Base-by-base conservation (phyloP, 2,888 invertebrate species). In the Polietes domitor region DNA sequence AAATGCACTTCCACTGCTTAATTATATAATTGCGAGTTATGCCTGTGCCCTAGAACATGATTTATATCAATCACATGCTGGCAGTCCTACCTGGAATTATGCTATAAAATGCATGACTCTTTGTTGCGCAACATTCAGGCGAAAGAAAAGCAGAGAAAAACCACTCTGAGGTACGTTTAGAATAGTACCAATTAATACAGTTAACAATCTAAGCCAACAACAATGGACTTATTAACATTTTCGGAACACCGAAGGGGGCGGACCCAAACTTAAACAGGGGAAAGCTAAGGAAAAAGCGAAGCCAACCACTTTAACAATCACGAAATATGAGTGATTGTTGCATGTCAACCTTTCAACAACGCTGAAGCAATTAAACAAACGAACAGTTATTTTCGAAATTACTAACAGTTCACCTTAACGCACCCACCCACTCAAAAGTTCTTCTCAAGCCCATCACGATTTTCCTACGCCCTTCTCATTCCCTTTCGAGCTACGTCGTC, bases 331-430 rank as follows among this genome's bases (percentile, higher is more conserved):
- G 50, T 71, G 74, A 82, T 79, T 72, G 82, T 76, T 82, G 82
- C 82, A 76, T 79, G 82, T 76, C 82, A 79, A 68, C 55, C 71
- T 82, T 79, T 82, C 75, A 82, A 58, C 78, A 79, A 43, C 82
- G 26, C 55, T 72, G 26, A 82, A 76, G 32, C 73, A 79, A 82
- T 72, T 76, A 76, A 78, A 68, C 47, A 76, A 82, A 82, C 74
- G 55, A 78, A 82, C 61, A 72, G 55, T 15, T 75, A 17, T 78
- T 71, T 74, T 37, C 43, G 17, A 71, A 72, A 72, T 58, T 72
- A 21, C 19, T 53, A 43, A 63, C 32, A 61, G 17, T 50, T 73
- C 68, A 43, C 68, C 37, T 68, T 68, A 43, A 68, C 41, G 12
- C 41, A 65, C 37, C 21, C 19, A 2, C 37, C 47, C 47, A 47